A percentile compares a stretch with the other conserved stretches of the same genome.
Conservation (phyloP, 2,113 vertebrate species). For the Neodon shergylaensis region DNA sequence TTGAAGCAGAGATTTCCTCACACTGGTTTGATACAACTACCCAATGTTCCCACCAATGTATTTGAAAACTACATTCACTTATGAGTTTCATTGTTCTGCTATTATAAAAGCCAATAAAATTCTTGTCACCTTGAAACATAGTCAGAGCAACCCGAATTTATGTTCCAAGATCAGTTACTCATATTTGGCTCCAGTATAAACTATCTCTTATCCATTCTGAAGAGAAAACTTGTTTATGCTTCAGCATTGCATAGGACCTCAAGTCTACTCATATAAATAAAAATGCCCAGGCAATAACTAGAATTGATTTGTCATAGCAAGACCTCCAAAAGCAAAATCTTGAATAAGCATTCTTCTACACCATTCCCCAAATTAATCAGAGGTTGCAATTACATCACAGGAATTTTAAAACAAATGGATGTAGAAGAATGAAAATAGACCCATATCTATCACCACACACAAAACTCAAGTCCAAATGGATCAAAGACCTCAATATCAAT, state of each 20-base stretch:
- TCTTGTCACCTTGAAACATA: background rate
- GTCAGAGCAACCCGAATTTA: background rate
- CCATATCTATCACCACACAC: too few species aligned
- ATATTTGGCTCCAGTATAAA: background rate
- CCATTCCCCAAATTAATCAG: background rate
- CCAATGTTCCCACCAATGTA: background rate
- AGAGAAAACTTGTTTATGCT: background rate
- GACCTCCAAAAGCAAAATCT: background rate
- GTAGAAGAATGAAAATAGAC: too few species aligned
- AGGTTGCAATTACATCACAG: background rate
- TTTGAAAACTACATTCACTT: background rate
- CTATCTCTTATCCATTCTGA: background rate
- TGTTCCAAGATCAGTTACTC: background rate
- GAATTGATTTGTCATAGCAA: background rate
- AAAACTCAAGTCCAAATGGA: too few species aligned
- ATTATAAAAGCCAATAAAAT: background rate
- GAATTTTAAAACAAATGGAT: background rate
- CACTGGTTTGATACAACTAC: background rate
- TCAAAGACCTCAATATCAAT: too few species aligned
- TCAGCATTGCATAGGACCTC: background rate
- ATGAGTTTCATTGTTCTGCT: background rate
- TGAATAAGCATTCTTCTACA: background rate
- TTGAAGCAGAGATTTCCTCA: background rate
- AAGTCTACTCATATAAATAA: background rate
- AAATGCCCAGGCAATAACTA: background rate